Conservation (phyloP, 1,140 invertebrate genomes). For the Papilio polytes region DNA sequence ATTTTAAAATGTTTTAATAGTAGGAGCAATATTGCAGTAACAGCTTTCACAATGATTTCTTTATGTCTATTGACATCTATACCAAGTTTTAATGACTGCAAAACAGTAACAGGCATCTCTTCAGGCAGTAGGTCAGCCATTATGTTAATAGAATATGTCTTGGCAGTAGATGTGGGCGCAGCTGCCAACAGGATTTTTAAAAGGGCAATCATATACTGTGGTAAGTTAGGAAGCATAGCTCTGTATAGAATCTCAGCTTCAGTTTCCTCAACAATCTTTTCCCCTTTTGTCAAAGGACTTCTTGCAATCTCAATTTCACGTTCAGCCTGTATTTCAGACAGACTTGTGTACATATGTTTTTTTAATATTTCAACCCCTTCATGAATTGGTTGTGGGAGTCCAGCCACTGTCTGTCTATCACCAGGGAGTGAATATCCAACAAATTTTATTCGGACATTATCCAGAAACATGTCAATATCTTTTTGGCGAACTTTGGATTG, state of each 20-base stretch:
- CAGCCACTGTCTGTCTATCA: slow-evolving; percentile 94
- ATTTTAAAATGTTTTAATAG: slow-evolving; percentile 99
- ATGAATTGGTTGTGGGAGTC: slow-evolving; percentile 97
- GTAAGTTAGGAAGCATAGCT: slow-evolving; percentile 95
- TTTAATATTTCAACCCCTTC: slow-evolving; percentile 96
- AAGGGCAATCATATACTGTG: slow-evolving; percentile 98
- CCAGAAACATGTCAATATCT: slow-evolving; percentile 96
- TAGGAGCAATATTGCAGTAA: slow-evolving; percentile 96
- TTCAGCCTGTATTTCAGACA: slow-evolving; percentile 93
- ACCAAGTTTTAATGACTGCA: slow-evolving; percentile 98
- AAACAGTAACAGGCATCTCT: slow-evolving; percentile 98
- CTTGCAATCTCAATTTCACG: slow-evolving; percentile 92
- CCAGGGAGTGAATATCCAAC: slow-evolving; percentile 95
- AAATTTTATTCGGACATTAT: slow-evolving; percentile 96
- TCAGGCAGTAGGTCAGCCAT: slow-evolving; percentile 98
- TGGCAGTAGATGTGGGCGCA: slow-evolving; percentile 98
- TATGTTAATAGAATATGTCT: slow-evolving; percentile 99
- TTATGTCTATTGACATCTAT: slow-evolving; percentile 99
- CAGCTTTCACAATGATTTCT: slow-evolving; percentile 99
- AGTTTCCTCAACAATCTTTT: slow-evolving; percentile 89
- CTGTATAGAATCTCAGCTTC: slow-evolving; percentile 95
- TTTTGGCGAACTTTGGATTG: slow-evolving; percentile 97
- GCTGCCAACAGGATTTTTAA: slow-evolving; percentile 98
- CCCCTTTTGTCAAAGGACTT: slow-evolving; percentile 90
- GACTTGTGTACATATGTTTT: slow-evolving; percentile 93